Percentiles rank a stretch among this genome's conserved stretches.
These are phyloP conservation scores for Chaenocephalus aceratus DNA, from an alignment of 2,113 vertebrate genomes.

Conservation along the genomic window DNA sequence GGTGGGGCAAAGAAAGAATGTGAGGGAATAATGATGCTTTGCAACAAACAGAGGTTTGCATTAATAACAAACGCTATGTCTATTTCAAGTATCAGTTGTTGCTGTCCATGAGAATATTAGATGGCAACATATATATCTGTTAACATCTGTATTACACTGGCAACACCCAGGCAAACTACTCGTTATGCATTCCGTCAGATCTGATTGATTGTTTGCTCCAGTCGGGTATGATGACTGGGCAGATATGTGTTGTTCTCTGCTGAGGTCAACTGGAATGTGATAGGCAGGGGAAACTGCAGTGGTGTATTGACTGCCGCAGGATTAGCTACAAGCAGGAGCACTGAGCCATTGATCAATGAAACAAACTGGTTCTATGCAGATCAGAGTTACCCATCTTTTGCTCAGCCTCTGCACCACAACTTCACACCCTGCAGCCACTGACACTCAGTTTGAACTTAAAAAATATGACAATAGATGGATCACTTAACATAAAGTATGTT, in stretches of 20 bases:
- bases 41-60: slow-evolving; percentile 18
- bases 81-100: neutral
- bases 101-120: neutral
- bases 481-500: neutral
- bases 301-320: slow-evolving; percentile 77
- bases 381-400: slow-evolving; percentile 48
- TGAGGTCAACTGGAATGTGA: slow-evolving; percentile 77
- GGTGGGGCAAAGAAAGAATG: neutral
- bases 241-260: slow-evolving; percentile 61
- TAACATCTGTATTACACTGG: slow-evolving; percentile 14
- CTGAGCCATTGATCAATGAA: slow-evolving; percentile 75
- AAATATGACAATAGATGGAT: slow-evolving; percentile 3
- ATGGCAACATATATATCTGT: neutral
- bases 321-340: slow-evolving; percentile 75
- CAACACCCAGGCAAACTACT: slow-evolving; percentile 14
- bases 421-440: slow-evolving; percentile 30
- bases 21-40: neutral
- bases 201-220: slow-evolving; percentile 41
- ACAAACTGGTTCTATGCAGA: slow-evolving; percentile 68
- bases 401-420: slow-evolving; percentile 55
- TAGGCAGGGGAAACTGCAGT: slow-evolving; percentile 68
- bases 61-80: neutral
- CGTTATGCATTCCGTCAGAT: neutral
- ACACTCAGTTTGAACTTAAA: neutral
- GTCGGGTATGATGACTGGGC: slow-evolving; percentile 64